Conservation (phyloP, 2,113 vertebrate genomes). For the Synchiropus splendidus region DNA sequence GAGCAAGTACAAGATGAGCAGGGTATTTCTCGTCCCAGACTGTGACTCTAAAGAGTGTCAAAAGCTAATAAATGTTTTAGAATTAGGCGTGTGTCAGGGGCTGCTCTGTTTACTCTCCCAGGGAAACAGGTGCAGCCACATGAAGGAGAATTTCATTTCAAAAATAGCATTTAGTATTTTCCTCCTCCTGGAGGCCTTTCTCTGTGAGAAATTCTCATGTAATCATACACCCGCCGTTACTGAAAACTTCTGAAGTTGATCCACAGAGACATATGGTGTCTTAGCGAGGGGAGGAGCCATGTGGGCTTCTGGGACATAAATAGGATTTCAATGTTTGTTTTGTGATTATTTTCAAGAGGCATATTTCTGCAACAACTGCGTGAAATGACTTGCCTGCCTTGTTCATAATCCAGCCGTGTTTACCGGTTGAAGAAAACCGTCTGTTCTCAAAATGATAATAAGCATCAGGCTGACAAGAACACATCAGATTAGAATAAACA, state of each 20-base stretch:
- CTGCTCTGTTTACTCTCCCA: conserved; percentile 88
- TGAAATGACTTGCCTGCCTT: conserved; percentile 29
- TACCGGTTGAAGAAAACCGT: background rate
- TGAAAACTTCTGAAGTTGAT: conserved; percentile 68
- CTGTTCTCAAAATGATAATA: background rate
- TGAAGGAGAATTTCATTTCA: conserved; percentile 96
- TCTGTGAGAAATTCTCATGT: conserved; percentile 73
- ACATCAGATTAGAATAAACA: background rate
- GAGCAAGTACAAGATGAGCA: conserved; percentile 61
- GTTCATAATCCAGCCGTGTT: conserved; percentile 11
- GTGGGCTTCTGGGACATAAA: conserved; percentile 32
- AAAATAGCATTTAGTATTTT: conserved; percentile 89
- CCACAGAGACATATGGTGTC: conserved; percentile 67
- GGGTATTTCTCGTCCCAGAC: conserved; percentile 75
- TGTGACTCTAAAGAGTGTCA: conserved; percentile 67
- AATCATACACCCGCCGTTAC: conserved; percentile 64
- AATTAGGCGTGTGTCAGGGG: conserved; percentile 86
- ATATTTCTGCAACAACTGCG: conserved; percentile 20
- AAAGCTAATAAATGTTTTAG: conserved; percentile 99
- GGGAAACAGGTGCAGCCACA: conserved; percentile 92
- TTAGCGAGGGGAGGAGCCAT: conserved; percentile 43
- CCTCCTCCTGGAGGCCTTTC: conserved; percentile 77
- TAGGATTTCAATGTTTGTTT: conserved; percentile 47
- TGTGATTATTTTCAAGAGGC: conserved; percentile 36
- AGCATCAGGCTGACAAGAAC: too few relatives aligned